Percentiles rank a stretch among this genome's conserved stretches.
phyloP scores from a whole-genome alignment of 2,797 vertebrate species.

The Bucorvus abyssinicus region DNA sequence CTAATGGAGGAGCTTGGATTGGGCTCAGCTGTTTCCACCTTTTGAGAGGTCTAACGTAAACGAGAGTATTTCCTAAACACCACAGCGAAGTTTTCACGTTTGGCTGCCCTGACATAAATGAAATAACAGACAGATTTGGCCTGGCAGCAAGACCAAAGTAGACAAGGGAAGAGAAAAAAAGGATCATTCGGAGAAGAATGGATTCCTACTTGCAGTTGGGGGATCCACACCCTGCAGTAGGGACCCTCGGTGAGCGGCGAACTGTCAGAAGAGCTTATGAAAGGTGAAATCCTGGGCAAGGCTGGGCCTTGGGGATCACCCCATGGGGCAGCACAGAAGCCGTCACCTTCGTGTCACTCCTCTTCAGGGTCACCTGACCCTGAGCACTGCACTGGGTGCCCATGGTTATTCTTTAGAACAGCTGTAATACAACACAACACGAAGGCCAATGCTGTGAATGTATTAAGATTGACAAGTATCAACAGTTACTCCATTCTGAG shows the following conservation, averaged over 20 bases:
- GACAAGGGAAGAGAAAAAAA: neutral
- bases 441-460: neutral
- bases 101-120: neutral
- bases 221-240: no score
- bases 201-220: neutral
- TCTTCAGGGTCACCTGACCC: neutral
- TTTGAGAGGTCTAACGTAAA: neutral
- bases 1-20: neutral
- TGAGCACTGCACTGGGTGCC: neutral
- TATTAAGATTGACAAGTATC: neutral
- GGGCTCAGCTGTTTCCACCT: neutral
- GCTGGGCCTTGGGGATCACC: neutral
- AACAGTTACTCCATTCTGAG: neutral
- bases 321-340: neutral
- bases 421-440: neutral
- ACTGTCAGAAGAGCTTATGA: neutral
- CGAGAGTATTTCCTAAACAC: neutral
- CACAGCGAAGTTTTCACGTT: neutral
- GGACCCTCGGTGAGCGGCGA: neutral
- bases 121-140: neutral
- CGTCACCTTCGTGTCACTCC: neutral
- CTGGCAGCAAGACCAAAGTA: neutral
- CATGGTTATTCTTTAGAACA: neutral
- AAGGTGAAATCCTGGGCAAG: neutral
- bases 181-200: rapidly evolving